A percentile compares a stretch with the other conserved stretches of the same genome.
phyloP scores from a whole-genome alignment of 1,140 invertebrate genomes.

The Apocrypta bakeri region DNA sequence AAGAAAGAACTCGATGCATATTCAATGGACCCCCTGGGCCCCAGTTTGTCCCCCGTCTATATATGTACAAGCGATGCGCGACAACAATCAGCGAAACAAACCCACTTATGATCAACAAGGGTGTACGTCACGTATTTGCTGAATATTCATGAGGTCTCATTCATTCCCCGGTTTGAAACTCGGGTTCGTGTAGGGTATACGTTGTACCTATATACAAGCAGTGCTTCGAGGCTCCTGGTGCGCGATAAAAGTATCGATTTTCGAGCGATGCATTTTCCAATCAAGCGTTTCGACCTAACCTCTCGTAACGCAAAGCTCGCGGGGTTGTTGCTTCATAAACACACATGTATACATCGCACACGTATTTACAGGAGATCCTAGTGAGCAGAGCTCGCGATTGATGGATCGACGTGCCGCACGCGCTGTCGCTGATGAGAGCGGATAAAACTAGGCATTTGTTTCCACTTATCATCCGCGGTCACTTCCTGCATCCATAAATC shows the following conservation, averaged over 20 bases:
- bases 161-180: neutral
- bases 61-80: conserved; percentile 41
- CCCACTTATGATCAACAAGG: conserved; percentile 71
- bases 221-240: neutral
- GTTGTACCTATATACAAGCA: neutral
- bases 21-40: conserved; percentile 58
- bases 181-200: neutral
- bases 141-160: conserved; percentile 66
- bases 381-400: neutral
- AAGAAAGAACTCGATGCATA: conserved; percentile 56
- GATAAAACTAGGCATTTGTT: conserved; percentile 31
- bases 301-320: neutral
- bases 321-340: neutral
- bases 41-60: conserved; percentile 1
- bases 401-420: conserved; percentile 27
- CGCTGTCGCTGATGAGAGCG: conserved; percentile 12
- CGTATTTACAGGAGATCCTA: too few species aligned
- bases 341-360: too few species aligned
- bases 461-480: conserved; percentile 16
- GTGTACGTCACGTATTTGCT: conserved; percentile 65
- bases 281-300: neutral
- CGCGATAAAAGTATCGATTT: neutral
- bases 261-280: neutral
- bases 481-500: conserved; percentile 42
- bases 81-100: conserved; percentile 72